Percentiles rank a stretch among this genome's conserved stretches.
These are phyloP conservation scores for Enteromius afrohamiltoni DNA, from an alignment of 2,797 vertebrate genomes.

Conservation along the genomic window DNA sequence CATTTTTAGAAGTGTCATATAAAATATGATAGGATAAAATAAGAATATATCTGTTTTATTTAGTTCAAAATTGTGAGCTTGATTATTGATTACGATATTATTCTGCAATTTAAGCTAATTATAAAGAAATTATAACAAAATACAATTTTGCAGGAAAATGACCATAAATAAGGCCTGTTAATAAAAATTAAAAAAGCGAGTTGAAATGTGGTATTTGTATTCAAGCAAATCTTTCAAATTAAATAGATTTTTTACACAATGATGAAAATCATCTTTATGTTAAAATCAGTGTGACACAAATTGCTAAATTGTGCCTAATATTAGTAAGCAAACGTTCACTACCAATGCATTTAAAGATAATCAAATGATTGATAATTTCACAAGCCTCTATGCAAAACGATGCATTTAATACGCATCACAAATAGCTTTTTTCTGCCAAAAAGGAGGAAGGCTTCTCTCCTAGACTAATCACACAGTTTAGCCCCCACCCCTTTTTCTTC, in stretches of 20 bases:
- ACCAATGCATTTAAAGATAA: background rate
- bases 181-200: slow-evolving; percentile 64
- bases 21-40: background rate
- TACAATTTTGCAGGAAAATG: slow-evolving; percentile 17
- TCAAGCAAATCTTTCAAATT: slow-evolving; percentile 67
- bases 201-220: slow-evolving; percentile 65
- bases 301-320: background rate
- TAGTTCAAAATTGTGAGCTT: background rate
- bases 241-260: slow-evolving; percentile 68
- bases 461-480: slow-evolving; percentile 45
- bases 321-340: background rate
- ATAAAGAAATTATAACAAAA: background rate
- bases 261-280: slow-evolving; percentile 66
- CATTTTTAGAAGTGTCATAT: background rate
- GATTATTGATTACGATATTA: background rate
- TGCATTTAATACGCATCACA: slow-evolving; percentile 4
- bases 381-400: background rate
- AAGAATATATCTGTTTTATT: background rate
- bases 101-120: background rate
- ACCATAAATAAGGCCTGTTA: slow-evolving; percentile 56
- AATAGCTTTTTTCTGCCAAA: slow-evolving; percentile 8
- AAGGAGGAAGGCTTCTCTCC: slow-evolving; percentile 8
- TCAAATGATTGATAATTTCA: background rate
- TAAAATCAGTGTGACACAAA: slow-evolving; percentile 6
- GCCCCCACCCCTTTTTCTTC: slow-evolving; percentile 35